Percentiles rank a stretch among this genome's conserved stretches.
Evolutionary conservation across 2,797 vertebrate genomes (phyloP).

Genomic region (Anas flavirostris): DNA sequence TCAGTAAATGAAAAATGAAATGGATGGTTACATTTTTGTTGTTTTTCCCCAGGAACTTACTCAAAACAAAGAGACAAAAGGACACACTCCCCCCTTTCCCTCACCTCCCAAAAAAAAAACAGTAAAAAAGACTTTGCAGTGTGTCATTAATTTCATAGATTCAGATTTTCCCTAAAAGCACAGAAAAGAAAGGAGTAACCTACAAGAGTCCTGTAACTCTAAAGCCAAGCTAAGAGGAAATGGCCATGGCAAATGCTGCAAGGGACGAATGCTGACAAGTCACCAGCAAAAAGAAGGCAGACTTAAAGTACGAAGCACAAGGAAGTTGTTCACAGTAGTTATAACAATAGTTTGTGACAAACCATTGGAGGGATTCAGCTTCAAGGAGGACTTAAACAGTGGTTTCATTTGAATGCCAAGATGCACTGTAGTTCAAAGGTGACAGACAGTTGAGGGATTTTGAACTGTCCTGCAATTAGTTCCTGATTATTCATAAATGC

Average conservation of each 20-base stretch:
- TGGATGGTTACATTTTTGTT: not conserved
- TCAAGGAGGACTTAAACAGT: not conserved
- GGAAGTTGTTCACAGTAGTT: not conserved
- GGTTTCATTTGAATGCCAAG: not conserved
- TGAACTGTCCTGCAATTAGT: not conserved
- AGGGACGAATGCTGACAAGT: conserved; percentile 17
- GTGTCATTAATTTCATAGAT: not conserved
- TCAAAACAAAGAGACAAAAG: not conserved
- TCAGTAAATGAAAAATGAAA: not conserved
- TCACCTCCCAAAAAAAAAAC: not conserved
- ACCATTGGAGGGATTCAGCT: not conserved
- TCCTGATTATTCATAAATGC: conserved; percentile 5
- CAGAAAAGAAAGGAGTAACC: not conserved
- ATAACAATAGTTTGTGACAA: not conserved
- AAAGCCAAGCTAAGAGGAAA: not conserved
- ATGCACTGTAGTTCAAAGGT: not conserved
- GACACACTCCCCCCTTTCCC: too few relatives aligned
- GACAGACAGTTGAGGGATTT: not conserved
- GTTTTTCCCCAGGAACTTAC: not conserved
- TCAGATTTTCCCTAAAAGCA: not conserved
- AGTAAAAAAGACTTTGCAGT: not conserved
- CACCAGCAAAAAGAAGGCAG: not conserved
- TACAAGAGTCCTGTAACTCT: not conserved
- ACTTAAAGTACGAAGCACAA: not conserved
- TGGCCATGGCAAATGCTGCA: not conserved